Conservation (phyloP, 1,140 invertebrate species). For the Lordiphosa stackelbergi region DNA sequence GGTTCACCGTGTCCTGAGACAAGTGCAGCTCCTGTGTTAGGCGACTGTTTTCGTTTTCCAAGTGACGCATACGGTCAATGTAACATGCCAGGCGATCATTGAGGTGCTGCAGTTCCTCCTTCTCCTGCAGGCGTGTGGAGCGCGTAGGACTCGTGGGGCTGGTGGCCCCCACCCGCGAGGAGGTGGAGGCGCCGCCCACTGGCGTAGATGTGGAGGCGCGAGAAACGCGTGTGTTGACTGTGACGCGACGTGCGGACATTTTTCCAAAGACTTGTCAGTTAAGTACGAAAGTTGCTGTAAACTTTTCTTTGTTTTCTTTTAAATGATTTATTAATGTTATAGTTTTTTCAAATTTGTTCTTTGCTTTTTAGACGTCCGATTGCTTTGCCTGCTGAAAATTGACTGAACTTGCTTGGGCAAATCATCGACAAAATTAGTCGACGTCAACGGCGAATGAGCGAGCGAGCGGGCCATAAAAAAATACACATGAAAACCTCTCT, state of each 20-base stretch:
- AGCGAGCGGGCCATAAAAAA: slow-evolving; percentile 33
- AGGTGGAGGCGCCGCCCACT: slow-evolving; percentile 50
- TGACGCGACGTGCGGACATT: slow-evolving; percentile 70
- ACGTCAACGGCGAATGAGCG: slow-evolving; percentile 8
- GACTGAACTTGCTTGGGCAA: slow-evolving; percentile 50
- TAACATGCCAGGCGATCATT: slow-evolving; percentile 97
- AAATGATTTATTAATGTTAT: slow-evolving; percentile 8
- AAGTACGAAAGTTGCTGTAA: slow-evolving; percentile 41
- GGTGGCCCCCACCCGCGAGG: slow-evolving; percentile 52
- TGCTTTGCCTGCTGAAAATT: slow-evolving; percentile 56
- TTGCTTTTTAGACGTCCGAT: slow-evolving; percentile 41
- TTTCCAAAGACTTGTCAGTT: slow-evolving; percentile 24
- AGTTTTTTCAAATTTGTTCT: slow-evolving; percentile 5
- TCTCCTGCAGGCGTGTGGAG: slow-evolving; percentile 93
- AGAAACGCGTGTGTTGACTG: slow-evolving; percentile 64
- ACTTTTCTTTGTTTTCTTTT: slow-evolving; percentile 6
- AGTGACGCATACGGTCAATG: slow-evolving; percentile 93
- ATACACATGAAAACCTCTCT: slow-evolving; percentile 23
- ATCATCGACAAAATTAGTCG: slow-evolving; percentile 68
- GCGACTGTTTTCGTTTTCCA: slow-evolving; percentile 94
- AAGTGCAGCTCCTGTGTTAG: slow-evolving; percentile 88
- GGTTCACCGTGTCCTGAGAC: slow-evolving; percentile 86
- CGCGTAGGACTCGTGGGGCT: slow-evolving; percentile 86
- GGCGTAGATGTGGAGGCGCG: slow-evolving; percentile 71
- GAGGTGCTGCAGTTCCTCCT: slow-evolving; percentile 93